Conservation (phyloP, 2,113 vertebrate species). For the Elgaria multicarinata region DNA sequence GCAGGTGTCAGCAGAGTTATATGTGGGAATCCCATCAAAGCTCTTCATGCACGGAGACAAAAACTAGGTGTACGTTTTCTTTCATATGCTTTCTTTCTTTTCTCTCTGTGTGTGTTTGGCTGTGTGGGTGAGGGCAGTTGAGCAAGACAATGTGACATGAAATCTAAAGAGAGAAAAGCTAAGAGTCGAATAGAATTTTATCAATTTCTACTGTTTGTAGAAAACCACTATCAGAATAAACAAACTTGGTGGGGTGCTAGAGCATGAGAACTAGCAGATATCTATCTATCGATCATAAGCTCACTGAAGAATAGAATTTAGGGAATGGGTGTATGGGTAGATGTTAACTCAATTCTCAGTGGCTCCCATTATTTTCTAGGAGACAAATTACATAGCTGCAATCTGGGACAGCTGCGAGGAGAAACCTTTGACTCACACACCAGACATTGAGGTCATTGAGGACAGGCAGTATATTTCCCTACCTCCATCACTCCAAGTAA, state of each 20-base stretch:
- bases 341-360: neutral
- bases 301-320: neutral
- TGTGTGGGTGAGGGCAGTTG: too few species aligned
- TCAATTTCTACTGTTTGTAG: neutral
- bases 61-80: constrained; percentile 81
- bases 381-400: neutral
- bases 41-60: constrained; percentile 81
- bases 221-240: neutral
- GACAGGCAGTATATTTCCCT: neutral
- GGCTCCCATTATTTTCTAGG: neutral
- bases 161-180: constrained; percentile 9
- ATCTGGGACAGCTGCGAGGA: neutral
- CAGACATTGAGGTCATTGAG: neutral
- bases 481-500: neutral
- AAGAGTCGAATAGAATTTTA: neutral
- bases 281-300: neutral
- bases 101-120: neutral
- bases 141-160: neutral
- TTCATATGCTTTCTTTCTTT: constrained; percentile 1
- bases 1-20: constrained; percentile 85
- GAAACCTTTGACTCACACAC: neutral
- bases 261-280: neutral
- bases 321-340: neutral
- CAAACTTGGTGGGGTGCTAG: neutral
- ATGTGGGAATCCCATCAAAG: constrained; percentile 91